A percentile compares a stretch with the other conserved stretches of the same genome.
These are phyloP conservation scores for Bubalus kerabau DNA, from an alignment of 2,113 vertebrate genomes.

Conservation along the genomic window DNA sequence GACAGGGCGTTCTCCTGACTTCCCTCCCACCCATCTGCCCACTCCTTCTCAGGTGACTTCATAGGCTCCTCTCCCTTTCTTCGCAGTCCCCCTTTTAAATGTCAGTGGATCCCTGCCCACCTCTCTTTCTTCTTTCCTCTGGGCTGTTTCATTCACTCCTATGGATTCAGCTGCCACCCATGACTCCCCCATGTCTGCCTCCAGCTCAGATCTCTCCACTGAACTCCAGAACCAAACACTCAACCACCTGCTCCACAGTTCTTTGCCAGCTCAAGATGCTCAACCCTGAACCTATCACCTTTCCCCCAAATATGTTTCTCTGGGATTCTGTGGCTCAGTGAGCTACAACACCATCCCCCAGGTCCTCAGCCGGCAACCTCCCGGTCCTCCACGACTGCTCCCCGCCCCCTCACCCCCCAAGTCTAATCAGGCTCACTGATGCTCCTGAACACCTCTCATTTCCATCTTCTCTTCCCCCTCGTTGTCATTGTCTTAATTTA, in stretches of 20 bases:
- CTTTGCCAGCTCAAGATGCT: not conserved
- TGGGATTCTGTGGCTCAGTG: constrained; percentile 26
- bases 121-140: not conserved
- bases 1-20: constrained; percentile 67
- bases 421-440: constrained; percentile 57
- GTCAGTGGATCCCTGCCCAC: constrained; percentile 42
- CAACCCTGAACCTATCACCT: not conserved
- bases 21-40: constrained; percentile 69
- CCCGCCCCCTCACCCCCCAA: constrained; percentile 27
- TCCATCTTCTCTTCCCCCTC: constrained; percentile 51
- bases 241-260: not conserved
- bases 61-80: constrained; percentile 46
- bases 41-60: constrained; percentile 67
- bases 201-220: not conserved
- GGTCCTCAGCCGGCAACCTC: constrained; percentile 32
- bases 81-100: constrained; percentile 51
- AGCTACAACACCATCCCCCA: not conserved
- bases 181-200: not conserved
- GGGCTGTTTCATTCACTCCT: constrained; percentile 25
- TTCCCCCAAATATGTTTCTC: not conserved
- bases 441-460: constrained; percentile 51
- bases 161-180: not conserved
- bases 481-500: constrained; percentile 62
- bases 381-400: not conserved
- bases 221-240: constrained; percentile 5